phyloP scores from a whole-genome alignment of 1,140 invertebrate genomes.

The Drosophila auraria region DNA sequence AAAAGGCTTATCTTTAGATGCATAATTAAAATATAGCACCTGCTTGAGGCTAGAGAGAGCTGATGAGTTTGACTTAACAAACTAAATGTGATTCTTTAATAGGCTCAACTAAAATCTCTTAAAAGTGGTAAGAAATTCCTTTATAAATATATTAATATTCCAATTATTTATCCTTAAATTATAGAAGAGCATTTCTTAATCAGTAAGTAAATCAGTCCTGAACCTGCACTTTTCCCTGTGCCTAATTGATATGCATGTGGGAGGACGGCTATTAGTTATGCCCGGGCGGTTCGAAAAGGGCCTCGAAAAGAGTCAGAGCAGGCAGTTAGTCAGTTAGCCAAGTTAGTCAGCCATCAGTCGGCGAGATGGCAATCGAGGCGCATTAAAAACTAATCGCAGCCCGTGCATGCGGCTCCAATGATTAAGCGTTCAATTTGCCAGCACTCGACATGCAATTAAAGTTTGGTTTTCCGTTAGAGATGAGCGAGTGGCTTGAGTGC shows the following conservation, averaged over 20 bases:
- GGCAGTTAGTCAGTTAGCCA: slow-evolving; percentile 27
- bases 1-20: no score
- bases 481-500: not conserved
- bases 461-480: slow-evolving; percentile 13
- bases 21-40: no score
- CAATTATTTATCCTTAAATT: not conserved
- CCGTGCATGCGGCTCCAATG: slow-evolving; percentile 56
- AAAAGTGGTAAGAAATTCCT: no score
- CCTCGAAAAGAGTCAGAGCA: not conserved
- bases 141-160: no score
- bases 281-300: not conserved
- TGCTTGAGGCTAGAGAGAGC: no score
- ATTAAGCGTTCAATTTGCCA: slow-evolving; percentile 64
- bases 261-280: slow-evolving; percentile 12
- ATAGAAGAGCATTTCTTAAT: not conserved
- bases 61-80: no score
- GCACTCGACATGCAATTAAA: slow-evolving; percentile 62
- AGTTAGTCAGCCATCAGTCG: slow-evolving; percentile 17
- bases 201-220: not conserved
- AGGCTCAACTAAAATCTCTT: no score
- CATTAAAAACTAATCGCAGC: slow-evolving; percentile 68
- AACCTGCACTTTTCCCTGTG: not conserved
- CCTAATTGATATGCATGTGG: slow-evolving; percentile 36
- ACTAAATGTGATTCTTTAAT: no score
- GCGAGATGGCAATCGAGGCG: slow-evolving; percentile 51